Base-by-base conservation (phyloP, 2,888 invertebrate species). In the Drosophila seclusa region DNA sequence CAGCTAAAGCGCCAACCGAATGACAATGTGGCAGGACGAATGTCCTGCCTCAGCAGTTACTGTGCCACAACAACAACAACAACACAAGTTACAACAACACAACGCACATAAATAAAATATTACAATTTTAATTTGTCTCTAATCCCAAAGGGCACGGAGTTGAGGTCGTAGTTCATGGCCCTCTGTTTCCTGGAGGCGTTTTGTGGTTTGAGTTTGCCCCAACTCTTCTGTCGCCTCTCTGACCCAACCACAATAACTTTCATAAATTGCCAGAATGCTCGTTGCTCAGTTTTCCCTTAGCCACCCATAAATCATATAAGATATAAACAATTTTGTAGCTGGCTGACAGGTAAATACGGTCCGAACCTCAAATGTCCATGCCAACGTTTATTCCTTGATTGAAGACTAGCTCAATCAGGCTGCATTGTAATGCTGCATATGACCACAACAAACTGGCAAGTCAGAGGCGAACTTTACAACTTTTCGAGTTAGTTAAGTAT, bases 101-200 rank as follows among this genome's bases (percentile, higher is more conserved):
- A 86, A 70, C 70, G 68, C 73, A 76, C 84, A 87, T 88, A 89
- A 87, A 88, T 88, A 89, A 89, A 84, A 86, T 87, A 89, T 88
- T 87, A 87, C 86, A 89, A 80, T 87, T 88, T 87, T 89, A 88
- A 88, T 88, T 88, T 88, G 88, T 87, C 87, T 82, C 87, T 88
- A 86, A 89, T 87, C 87, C 89, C 83, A 70, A 55, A 65, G 82
- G 82, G 76, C 78, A 72, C 57, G 54, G 66, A 68, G 59, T 49
- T 61, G 48, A 65, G 70, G 53, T 61, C 81, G 73, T 81, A 72
- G 76, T 68, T 70, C 73, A 64, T 71, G 68, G 67, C 76, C 52
- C 49, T 40, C 21, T 66, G 69, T 67, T 59, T 67, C 66, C 40
- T 69, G 57, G 32, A 24, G 38, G 59, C 66, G 53, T 52, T 55